Evolutionary conservation across 2,888 invertebrate genomes (phyloP).

Genomic region (Epinotia bilunana): DNA sequence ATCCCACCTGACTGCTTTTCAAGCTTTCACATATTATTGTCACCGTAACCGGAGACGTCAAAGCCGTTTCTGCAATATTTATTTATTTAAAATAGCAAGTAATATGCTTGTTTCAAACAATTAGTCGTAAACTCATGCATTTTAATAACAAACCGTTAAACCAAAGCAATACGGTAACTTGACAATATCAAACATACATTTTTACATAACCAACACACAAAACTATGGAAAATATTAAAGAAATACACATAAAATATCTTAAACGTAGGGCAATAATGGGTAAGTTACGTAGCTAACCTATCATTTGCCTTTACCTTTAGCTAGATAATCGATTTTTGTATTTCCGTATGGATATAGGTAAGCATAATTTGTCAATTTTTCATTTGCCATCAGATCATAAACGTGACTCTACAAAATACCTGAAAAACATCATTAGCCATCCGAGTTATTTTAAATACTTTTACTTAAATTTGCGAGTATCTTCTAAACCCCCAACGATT

Average conservation of each 20-base stretch:
- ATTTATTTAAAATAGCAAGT: neutral
- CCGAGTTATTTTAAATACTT: no score
- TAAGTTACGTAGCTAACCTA: no score
- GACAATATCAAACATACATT: no score
- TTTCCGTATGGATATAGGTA: neutral
- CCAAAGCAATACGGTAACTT: neutral
- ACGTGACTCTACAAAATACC: neutral
- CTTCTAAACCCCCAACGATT: no score
- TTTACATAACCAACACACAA: neutral
- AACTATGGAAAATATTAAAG: neutral
- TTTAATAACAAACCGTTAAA: neutral
- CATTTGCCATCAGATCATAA: neutral
- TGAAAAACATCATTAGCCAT: neutral
- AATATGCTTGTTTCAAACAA: neutral
- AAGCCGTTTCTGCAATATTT: constrained; percentile 22
- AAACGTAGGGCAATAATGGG: neutral
- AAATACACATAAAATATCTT: neutral
- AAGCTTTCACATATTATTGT: constrained; percentile 29
- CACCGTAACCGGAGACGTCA: constrained; percentile 2
- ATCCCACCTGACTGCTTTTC: constrained; percentile 16
- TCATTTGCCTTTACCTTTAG: no score
- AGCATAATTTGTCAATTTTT: neutral
- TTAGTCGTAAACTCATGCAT: neutral
- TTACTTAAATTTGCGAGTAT: neutral
- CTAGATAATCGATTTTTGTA: neutral